Percentiles rank a stretch among this genome's conserved stretches.
phyloP scores from a whole-genome alignment of 2,797 vertebrate genomes.

The Discoglossus pictus region DNA sequence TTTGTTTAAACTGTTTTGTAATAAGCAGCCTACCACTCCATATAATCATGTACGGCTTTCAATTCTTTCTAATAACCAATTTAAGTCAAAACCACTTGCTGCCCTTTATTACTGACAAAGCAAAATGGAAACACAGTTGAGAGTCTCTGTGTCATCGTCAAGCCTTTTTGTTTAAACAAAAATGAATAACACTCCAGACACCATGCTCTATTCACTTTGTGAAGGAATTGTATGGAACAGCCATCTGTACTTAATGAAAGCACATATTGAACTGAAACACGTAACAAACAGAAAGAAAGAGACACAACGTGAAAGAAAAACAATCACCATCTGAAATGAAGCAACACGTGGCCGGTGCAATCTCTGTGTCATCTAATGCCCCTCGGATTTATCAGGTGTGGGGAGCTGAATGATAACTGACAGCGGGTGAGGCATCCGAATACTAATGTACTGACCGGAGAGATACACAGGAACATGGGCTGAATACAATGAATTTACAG shows the following conservation, averaged over 20 bases:
- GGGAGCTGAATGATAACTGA: slow-evolving; percentile 24
- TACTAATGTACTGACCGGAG: slow-evolving; percentile 23
- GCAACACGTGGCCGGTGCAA: neutral
- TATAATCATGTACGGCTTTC: too few relatives aligned
- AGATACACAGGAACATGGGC: too few relatives aligned
- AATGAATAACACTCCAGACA: neutral
- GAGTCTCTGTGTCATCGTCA: too few relatives aligned
- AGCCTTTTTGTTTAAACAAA: too few relatives aligned
- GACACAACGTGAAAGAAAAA: neutral
- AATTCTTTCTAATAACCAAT: too few relatives aligned
- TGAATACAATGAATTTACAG: neutral
- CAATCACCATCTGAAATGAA: neutral
- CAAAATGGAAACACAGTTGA: too few relatives aligned
- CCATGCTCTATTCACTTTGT: slow-evolving; percentile 8
- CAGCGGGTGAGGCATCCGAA: slow-evolving; percentile 10
- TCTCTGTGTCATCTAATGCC: slow-evolving; percentile 13
- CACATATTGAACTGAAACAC: neutral
- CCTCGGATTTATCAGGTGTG: slow-evolving; percentile 4
- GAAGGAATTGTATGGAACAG: slow-evolving; percentile 8
- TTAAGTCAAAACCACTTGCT: too few relatives aligned
- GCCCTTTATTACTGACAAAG: too few relatives aligned
- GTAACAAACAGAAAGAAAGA: neutral
- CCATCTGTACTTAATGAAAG: slow-evolving; percentile 15
- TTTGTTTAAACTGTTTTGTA: too few relatives aligned
- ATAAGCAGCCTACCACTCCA: neutral